Conservation (phyloP, 2,113 vertebrate genomes). For the Microtus ochrogaster region DNA sequence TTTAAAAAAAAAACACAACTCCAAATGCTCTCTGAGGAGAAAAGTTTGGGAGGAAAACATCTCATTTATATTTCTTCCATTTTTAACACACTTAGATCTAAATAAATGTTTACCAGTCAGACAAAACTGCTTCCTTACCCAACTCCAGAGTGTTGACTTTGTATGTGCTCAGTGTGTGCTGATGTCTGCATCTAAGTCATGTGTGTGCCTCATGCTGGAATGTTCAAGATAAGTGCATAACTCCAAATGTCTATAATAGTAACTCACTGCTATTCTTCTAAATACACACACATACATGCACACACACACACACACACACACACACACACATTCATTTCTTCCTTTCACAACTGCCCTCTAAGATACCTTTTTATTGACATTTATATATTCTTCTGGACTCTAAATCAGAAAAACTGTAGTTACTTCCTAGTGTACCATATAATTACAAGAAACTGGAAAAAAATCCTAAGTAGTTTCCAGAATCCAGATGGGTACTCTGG, state of each 20-base stretch:
- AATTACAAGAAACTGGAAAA: background rate
- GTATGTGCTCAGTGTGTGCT: background rate
- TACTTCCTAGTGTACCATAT: background rate
- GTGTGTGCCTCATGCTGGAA: background rate
- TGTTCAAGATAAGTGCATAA: background rate
- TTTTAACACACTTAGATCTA: background rate
- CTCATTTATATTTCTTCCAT: background rate
- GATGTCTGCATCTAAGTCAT: background rate
- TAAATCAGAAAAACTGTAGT: constrained; percentile 2
- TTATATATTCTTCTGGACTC: background rate
- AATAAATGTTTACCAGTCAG: background rate
- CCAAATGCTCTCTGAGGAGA: constrained; percentile 38
- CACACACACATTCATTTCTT: too few species aligned
- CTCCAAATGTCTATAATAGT: background rate
- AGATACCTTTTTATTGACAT: background rate
- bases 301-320: background rate
- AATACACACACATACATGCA: background rate
- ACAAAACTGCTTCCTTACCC: background rate
- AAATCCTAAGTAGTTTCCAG: background rate
- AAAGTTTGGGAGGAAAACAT: background rate
- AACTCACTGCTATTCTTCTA: background rate
- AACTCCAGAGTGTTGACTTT: background rate
- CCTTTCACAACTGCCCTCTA: too few species aligned
- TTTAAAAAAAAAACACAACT: constrained; percentile 51
- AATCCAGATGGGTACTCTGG: background rate